phyloP scores from a whole-genome alignment of 2,113 vertebrate genomes.

The Cygnus buccinator region DNA sequence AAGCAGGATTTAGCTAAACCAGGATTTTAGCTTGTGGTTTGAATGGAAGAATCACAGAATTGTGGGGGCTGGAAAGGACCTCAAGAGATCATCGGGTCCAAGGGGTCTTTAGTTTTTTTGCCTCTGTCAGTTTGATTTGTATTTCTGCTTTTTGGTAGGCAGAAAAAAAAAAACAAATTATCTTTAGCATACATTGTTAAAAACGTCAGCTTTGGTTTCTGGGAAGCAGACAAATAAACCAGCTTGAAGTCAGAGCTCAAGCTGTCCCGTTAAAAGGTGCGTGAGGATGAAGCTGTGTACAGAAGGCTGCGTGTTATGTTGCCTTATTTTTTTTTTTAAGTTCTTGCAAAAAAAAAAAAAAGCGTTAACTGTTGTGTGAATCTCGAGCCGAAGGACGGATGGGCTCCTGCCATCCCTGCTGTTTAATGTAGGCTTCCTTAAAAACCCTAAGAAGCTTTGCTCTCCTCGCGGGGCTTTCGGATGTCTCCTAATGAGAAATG shows the following conservation, averaged over 20 bases:
- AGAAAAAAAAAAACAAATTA: neutral
- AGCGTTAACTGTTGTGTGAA: neutral
- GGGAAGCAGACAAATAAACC: no score
- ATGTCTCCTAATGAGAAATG: neutral
- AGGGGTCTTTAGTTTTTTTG: no score
- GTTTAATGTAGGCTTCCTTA: constrained; percentile 15
- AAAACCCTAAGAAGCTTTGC: constrained; percentile 39
- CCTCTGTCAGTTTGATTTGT: neutral
- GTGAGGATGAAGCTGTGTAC: neutral
- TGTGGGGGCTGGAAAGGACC: no score
- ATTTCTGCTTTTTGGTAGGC: neutral
- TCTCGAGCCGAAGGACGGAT: neutral
- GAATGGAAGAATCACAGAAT: neutral
- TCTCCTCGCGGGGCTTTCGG: neutral
- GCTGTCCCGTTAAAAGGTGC: neutral
- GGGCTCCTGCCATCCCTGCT: neutral
- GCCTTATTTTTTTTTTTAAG: neutral
- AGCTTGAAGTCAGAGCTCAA: neutral
- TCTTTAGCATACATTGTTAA: neutral
- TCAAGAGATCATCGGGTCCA: no score
- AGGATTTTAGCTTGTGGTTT: neutral
- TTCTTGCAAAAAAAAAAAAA: neutral
- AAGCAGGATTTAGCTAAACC: neutral
- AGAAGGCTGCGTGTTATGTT: neutral
- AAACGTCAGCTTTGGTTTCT: neutral